Evolutionary conservation across 2,113 vertebrate genomes (phyloP).

Genomic region (Phylloscopus trochilus): DNA sequence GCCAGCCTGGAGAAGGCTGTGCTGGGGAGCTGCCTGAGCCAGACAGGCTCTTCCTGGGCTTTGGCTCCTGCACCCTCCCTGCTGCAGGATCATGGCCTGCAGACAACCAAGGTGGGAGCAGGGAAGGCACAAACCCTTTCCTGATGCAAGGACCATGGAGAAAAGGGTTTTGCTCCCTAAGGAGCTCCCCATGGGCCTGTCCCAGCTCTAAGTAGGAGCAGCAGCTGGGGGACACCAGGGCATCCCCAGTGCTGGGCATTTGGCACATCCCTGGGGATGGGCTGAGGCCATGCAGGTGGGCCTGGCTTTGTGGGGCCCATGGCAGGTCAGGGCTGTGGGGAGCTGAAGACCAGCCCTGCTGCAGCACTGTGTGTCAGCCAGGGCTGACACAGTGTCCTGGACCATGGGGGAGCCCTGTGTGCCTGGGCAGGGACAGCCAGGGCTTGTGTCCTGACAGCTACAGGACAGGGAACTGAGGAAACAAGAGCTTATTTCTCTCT

Average conservation of each 20-base stretch:
- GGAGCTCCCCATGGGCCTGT: neutral
- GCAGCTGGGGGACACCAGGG: neutral
- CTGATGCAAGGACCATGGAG: neutral
- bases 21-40: neutral
- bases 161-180: neutral
- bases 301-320: fast-evolving
- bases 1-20: neutral
- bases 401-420: neutral
- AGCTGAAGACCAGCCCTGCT: neutral
- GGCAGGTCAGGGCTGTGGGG: neutral
- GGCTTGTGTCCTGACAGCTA: neutral
- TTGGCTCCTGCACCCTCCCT: neutral
- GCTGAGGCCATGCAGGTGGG: fast-evolving
- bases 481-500: neutral
- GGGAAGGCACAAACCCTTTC: neutral
- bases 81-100: neutral
- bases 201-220: neutral
- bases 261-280: neutral
- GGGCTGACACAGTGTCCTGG: fast-evolving
- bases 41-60: too few relatives aligned
- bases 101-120: neutral
- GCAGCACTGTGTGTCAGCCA: fast-evolving
- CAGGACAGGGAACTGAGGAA: neutral
- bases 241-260: fast-evolving
- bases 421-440: neutral